Conservation (phyloP, 2,797 vertebrate species). For the Orientallactaga sibirica region DNA sequence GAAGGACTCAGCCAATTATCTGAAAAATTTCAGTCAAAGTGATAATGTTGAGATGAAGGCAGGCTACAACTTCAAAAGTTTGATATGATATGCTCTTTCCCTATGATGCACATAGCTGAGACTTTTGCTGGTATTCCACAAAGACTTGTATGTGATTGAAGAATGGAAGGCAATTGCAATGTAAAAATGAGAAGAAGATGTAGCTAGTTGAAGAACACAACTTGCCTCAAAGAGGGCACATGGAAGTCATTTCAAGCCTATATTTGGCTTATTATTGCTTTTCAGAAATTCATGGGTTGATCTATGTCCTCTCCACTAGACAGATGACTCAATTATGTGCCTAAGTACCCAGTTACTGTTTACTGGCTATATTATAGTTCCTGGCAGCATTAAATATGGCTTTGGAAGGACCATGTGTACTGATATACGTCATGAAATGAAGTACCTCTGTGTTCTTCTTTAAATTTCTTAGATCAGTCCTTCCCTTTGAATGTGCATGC, state of each 20-base stretch:
- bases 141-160: slow-evolving; percentile 15
- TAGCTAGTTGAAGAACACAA: slow-evolving; percentile 16
- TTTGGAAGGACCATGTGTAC: background rate
- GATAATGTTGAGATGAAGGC: background rate
- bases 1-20: background rate
- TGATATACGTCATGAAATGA: background rate
- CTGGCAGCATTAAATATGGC: background rate
- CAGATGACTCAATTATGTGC: background rate
- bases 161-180: background rate
- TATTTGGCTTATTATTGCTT: background rate
- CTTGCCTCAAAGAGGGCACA: background rate
- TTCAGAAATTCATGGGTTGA: slow-evolving; percentile 20
- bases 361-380: slow-evolving; percentile 2
- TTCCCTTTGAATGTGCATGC: background rate
- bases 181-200: slow-evolving; percentile 21
- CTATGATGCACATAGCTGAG: background rate
- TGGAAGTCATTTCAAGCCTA: background rate
- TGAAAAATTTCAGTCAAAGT: background rate
- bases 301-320: background rate
- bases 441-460: background rate
- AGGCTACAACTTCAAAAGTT: background rate
- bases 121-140: background rate
- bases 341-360: background rate
- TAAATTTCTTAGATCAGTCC: slow-evolving; percentile 10
- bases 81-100: background rate